Conservation (phyloP, 2,888 invertebrate species). For the Drosophila kanekoi region DNA sequence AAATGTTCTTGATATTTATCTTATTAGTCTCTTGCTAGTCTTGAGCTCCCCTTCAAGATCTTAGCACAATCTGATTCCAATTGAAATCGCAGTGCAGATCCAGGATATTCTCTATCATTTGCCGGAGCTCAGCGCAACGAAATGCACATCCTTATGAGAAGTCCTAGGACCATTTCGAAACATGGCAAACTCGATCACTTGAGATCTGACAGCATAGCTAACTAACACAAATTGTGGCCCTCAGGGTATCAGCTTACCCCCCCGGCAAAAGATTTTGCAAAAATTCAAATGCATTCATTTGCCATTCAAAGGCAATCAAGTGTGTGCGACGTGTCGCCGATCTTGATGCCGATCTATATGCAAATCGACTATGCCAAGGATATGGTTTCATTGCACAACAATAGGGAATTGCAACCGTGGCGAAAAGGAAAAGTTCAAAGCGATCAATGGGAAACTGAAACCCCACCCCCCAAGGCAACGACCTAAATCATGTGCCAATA, state of each 20-base stretch:
- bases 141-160: conserved; percentile 45
- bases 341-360: conserved; percentile 51
- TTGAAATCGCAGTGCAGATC: neutral
- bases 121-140: conserved; percentile 38
- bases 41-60: too few species aligned
- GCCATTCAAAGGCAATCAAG: conserved; percentile 73
- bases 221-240: conserved; percentile 40
- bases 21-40: too few species aligned
- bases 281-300: conserved; percentile 65
- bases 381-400: conserved; percentile 73
- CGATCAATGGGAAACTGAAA: conserved; percentile 34
- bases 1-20: too few species aligned
- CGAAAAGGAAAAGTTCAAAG: conserved; percentile 52
- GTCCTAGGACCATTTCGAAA: conserved; percentile 10
- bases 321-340: conserved; percentile 64
- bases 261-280: conserved; percentile 35
- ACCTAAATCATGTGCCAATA: conserved; percentile 37
- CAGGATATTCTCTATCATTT: neutral
- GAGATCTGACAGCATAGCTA: conserved; percentile 36
- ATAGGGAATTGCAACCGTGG: conserved; percentile 75
- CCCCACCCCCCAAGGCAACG: neutral
- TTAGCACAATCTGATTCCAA: neutral
- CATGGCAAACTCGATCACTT: conserved; percentile 52
- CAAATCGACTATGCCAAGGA: conserved; percentile 58
- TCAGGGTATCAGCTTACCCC: conserved; percentile 64